A percentile compares a stretch with the other conserved stretches of the same genome.
phyloP scores from a whole-genome alignment of 2,888 invertebrate genomes.

The Drosophila percnosoma region DNA sequence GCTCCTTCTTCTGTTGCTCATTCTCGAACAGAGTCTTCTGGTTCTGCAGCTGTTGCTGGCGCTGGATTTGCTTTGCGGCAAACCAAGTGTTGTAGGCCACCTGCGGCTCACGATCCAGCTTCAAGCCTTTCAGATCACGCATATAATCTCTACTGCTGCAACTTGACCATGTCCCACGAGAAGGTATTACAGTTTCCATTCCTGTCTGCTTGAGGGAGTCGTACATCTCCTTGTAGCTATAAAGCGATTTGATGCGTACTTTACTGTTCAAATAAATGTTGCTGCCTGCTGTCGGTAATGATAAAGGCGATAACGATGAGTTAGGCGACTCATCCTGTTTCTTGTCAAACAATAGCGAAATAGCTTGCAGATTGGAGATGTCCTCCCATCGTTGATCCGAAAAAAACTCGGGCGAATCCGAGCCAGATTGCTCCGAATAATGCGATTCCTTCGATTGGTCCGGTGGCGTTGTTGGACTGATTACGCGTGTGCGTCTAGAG shows the following conservation, averaged over 20 bases:
- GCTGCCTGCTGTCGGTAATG: slow-evolving; percentile 27
- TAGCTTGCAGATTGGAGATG: not conserved
- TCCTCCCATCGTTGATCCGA: slow-evolving; percentile 14
- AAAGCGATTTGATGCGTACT: slow-evolving; percentile 10
- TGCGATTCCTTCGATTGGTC: slow-evolving; percentile 3
- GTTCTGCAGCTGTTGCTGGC: slow-evolving; percentile 21
- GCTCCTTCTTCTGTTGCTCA: slow-evolving; percentile 48
- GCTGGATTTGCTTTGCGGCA: slow-evolving; percentile 74
- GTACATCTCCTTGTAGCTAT: slow-evolving; percentile 40
- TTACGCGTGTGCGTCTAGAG: slow-evolving; percentile 3
- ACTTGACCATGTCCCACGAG: slow-evolving; percentile 62
- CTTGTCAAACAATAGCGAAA: slow-evolving; percentile 3
- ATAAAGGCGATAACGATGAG: slow-evolving; percentile 41
- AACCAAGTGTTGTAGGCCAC: slow-evolving; percentile 81
- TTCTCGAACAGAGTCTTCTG: slow-evolving; percentile 46
- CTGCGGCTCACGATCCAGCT: slow-evolving; percentile 57
- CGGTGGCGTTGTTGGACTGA: not conserved
- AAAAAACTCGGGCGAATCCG: not conserved
- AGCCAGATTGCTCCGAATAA: not conserved
- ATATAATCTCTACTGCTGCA: slow-evolving; percentile 53
- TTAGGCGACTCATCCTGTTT: slow-evolving; percentile 9
- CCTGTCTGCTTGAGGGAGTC: slow-evolving; percentile 38
- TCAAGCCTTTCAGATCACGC: slow-evolving; percentile 18
- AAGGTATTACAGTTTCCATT: slow-evolving; percentile 66
- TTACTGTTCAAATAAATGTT: not conserved